Evolutionary conservation across 2,888 invertebrate species (phyloP).

Genomic region (Melolontha melolontha): DNA sequence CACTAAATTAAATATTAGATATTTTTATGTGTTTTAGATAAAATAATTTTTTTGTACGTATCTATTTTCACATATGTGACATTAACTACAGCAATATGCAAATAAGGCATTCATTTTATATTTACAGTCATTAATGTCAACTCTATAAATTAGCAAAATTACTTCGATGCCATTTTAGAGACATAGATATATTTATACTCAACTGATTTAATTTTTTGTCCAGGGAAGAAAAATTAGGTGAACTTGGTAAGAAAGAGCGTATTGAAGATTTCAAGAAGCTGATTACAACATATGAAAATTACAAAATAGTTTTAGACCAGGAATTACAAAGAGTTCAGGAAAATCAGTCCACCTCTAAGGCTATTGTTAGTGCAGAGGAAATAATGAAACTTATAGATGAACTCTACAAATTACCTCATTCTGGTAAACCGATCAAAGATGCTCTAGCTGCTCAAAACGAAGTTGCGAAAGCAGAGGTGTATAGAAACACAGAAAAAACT

Average conservation of each 20-base stretch:
- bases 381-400: conserved; percentile 40
- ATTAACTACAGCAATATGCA: too few relatives aligned
- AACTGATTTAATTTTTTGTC: conserved; percentile 14
- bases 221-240: conserved; percentile 45
- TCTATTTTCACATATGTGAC: too few relatives aligned
- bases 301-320: conserved; percentile 44
- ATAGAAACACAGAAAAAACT: conserved; percentile 43
- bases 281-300: conserved; percentile 43
- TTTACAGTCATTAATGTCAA: too few relatives aligned
- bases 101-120: too few relatives aligned
- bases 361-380: conserved; percentile 37
- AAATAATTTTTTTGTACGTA: too few relatives aligned
- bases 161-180: too few relatives aligned
- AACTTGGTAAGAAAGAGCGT: conserved; percentile 26
- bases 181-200: too few relatives aligned
- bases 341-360: conserved; percentile 17
- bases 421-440: conserved; percentile 44
- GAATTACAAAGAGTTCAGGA: conserved; percentile 18
- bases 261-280: conserved; percentile 42
- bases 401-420: conserved; percentile 44
- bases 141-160: too few relatives aligned
- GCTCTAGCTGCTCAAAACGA: conserved; percentile 38
- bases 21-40: too few relatives aligned
- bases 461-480: conserved; percentile 50
- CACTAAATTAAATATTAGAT: too few relatives aligned